phyloP scores from a whole-genome alignment of 1,140 invertebrate genomes.

The Drosophila lacertosa region DNA sequence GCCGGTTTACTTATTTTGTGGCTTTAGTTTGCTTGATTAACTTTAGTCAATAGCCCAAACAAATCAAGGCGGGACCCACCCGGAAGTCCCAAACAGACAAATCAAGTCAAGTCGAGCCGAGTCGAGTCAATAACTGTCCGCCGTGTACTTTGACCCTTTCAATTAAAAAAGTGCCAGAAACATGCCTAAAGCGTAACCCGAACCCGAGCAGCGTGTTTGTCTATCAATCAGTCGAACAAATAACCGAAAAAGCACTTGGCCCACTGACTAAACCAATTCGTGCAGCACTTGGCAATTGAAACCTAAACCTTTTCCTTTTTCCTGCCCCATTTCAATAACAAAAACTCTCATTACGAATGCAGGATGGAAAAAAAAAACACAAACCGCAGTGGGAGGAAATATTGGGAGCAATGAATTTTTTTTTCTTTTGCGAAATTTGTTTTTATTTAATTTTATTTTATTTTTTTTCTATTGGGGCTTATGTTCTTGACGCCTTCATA shows the following conservation, averaged over 20 bases:
- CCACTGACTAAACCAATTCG: constrained; percentile 46
- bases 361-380: constrained; percentile 22
- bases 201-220: constrained; percentile 38
- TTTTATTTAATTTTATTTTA: constrained; percentile 39
- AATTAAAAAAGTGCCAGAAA: constrained; percentile 54
- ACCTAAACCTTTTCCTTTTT: constrained; percentile 53
- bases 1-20: constrained; percentile 27
- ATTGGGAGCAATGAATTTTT: constrained; percentile 15
- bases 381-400: neutral
- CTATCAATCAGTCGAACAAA: constrained; percentile 67
- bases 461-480: constrained; percentile 40
- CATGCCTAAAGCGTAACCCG: constrained; percentile 3
- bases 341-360: constrained; percentile 66
- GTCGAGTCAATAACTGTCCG: constrained; percentile 29
- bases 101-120: constrained; percentile 4
- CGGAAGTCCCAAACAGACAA: constrained; percentile 2
- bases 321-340: neutral
- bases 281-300: constrained; percentile 52
- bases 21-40: constrained; percentile 37
- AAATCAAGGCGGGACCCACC: constrained; percentile 4
- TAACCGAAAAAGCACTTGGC: constrained; percentile 44
- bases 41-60: constrained; percentile 30
- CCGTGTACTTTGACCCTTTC: constrained; percentile 30
- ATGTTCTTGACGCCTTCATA: constrained; percentile 58
- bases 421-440: constrained; percentile 35